Evolutionary conservation across 1,140 invertebrate species (phyloP), one percentile per base, ranked within the genome.

Genomic region (Polyergus mexicanus): DNA sequence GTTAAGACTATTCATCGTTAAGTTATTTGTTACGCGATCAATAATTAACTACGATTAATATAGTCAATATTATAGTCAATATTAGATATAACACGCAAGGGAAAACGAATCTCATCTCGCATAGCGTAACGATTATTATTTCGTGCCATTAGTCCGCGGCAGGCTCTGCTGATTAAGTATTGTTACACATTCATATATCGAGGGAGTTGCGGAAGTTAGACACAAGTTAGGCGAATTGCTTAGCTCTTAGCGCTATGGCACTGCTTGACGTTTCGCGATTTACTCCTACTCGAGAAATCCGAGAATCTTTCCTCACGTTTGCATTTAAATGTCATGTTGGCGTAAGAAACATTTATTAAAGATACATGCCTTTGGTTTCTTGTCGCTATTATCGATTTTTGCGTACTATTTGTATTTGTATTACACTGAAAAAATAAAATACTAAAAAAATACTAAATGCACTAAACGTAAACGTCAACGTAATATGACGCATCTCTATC

Each of bases 91-190:
- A 89, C 72, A 83, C 63, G 77, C 44, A 84, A 54, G 54, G 58
- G 71, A 86, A 62, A 86, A 62, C 66, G 32, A 11, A 68, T 85
- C 71, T 80, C n/a, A 89, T 85, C 3, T 32, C 75, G 58, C 68
- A 28, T 69, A 68, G 58, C 71, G 65, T 63, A 74, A 86, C 51
- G 51, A 88, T 89, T 88, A 88, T 89, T 88, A 90, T 86, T 60
- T 89, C 90, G 92, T 91, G 92, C 90, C 92, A 84, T 93, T 93
- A 93, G 92, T 93, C 44, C 87, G 91, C 91, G 89, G 85, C 87
- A 88, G 88, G 78, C 86, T 88, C 35, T 92, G 62, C 76, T 91
- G 86, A 93, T 93, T 93, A 91, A 92, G 86, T 89, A 83, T 92
- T 92, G 92, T 93, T 93, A 92, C n/a, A 89, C 84, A 77, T 89